Base-by-base conservation (phyloP, 2,113 vertebrate genomes). In the Numenius arquata region DNA sequence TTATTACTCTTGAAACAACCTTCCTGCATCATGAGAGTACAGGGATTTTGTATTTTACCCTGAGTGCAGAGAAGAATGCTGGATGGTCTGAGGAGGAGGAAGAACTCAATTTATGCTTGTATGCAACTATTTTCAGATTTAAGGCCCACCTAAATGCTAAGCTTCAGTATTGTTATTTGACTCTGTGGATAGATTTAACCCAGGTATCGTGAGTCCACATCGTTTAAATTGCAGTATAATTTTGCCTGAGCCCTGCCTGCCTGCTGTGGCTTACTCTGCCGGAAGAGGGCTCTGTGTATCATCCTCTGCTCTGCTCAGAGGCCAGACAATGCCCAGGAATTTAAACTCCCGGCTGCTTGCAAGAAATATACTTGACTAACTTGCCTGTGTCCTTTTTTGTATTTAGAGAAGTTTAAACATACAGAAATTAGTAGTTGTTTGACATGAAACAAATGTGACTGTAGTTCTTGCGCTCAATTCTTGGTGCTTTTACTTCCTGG, bases 101-200 rank as follows among this genome's bases (percentile, higher is more conserved):
- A 41, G 26, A 41, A 11, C 15, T 76, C n/a, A 14, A 6, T 22
- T 32, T 66, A 5, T 0, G 1, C 43, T 74, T 65, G 9, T 5
- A 0, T 50, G 27, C 18, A 66, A 0, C 34, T 52, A 0, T 27
- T 79, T 36, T 32, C 43, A 61, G 70, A 61, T 36, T 23, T 61
- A n/a, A 85, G 26, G 40, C 25, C 10, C 15, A 9, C 13, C 7
- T 10, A 23, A 63, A 29, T 23, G 6, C 45, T 70, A n/a, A 55
- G 29, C n/a, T 62, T 45, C n/a, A n/a, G 3, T 22, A 6, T 2
- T 83, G 19, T 19, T 63, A 20, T 9, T 56, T 62, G 9, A n/a
- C 45, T 71, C 32, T 18, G 4, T 34, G 48, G 27, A 4, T 56
- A 11, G 34, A 43, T 78, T 72, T 58, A 78, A 47, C 36, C 3